These are phyloP conservation scores for Semaprochilodus insignis DNA, from an alignment of 2,797 vertebrate species.

Conservation along the genomic window DNA sequence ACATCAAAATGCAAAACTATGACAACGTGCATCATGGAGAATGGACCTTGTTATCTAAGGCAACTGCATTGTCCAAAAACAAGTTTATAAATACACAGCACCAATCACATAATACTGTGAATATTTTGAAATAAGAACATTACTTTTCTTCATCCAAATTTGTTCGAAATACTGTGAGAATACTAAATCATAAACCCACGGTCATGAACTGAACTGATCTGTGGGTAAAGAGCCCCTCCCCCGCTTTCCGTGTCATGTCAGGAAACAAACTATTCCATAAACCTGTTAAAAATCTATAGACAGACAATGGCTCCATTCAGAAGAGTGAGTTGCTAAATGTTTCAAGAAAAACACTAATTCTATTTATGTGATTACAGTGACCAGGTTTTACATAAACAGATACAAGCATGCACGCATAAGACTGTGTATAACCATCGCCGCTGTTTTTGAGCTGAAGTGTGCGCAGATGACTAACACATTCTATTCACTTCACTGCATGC, in stretches of 20 bases:
- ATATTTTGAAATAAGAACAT: no score
- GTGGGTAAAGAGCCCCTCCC: background rate
- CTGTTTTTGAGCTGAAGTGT: background rate
- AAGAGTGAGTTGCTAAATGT: background rate
- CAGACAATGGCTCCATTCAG: background rate
- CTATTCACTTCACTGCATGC: slow-evolving; percentile 27
- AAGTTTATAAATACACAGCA: no score
- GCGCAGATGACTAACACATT: background rate
- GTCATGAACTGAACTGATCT: no score
- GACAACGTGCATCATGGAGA: no score
- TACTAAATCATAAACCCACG: no score
- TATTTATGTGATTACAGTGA: slow-evolving; percentile 30
- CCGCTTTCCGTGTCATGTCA: background rate
- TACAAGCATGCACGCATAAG: slow-evolving; percentile 1
- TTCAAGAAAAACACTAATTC: slow-evolving; percentile 24
- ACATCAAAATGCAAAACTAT: no score
- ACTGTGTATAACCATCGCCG: background rate
- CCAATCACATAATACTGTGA: no score
- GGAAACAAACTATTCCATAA: slow-evolving; percentile 5
- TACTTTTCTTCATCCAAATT: no score
- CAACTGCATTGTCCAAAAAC: no score
- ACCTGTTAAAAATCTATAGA: slow-evolving; percentile 2
- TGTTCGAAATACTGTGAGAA: no score
- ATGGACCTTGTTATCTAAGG: no score
- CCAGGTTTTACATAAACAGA: background rate